Base-by-base conservation (phyloP, 1,140 invertebrate genomes). In the Musca vetustissima region DNA sequence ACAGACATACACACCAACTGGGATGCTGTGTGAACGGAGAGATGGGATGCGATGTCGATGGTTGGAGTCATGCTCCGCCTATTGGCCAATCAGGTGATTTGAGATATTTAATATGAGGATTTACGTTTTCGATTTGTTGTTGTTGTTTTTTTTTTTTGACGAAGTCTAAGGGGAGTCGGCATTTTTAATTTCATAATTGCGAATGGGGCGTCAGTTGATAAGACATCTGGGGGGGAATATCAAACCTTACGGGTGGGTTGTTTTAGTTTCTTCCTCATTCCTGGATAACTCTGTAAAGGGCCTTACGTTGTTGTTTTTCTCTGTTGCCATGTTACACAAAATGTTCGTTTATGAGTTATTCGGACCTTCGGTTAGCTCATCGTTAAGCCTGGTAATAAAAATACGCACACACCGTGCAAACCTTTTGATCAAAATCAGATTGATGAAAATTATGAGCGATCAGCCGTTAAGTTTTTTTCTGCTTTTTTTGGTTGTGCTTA, bases 381-480 rank as follows among this genome's bases (percentile, higher is more conserved):
- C 11, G 36, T 43, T 43, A 43, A 43, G 36, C 11, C 36, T 43
- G 36, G 6, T 32, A n/a, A n/a, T n/a, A n/a, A 28, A 28, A 28
- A 28, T 8, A 28, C 28, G 3, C 28, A 28, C 28, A 28, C 8
- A 4, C 8, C 28, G 3, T 8, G 28, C 28, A 28, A 28, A 28
- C 28, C 3, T 28, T 28, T 43, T 43, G 36, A 43, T 43, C 36
- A 13, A 61, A 78, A 78, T 78, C 78, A 80, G 78, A 75, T 80
- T 80, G 78, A 80, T 80, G 80, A 80, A 80, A 79, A 79, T 78
- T 78, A 78, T 78, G 78, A 80, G 78, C 78, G 78, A 80, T 80
- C 78, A 80, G 78, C 78, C 78, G 78, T 80, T 80, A 80, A 80
- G 75, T 80, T 80, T 77, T n/a, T n/a, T n/a, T n/a, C n/a, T n/a